These are phyloP conservation scores for Lasioglossum albipes DNA, from an alignment of 1,140 invertebrate genomes.

Conservation along the genomic window DNA sequence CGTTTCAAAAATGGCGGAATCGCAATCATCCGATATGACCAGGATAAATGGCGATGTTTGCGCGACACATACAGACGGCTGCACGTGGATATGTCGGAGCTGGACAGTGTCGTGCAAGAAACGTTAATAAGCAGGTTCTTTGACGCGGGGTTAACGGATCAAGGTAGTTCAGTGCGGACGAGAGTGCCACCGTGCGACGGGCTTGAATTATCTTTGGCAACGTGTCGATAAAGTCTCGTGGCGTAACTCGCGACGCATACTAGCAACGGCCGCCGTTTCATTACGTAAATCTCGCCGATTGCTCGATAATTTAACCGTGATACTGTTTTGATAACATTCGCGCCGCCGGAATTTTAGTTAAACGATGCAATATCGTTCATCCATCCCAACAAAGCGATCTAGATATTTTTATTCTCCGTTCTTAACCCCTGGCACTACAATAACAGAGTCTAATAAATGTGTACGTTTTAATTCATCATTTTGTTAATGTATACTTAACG, in stretches of 20 bases:
- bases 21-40: not conserved
- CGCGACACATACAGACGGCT: not conserved
- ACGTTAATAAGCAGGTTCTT: constrained; percentile 59
- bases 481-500: too few species aligned
- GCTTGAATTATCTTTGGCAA: constrained; percentile 40
- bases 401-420: too few species aligned
- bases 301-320: not conserved
- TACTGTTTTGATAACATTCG: too few species aligned
- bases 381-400: too few species aligned
- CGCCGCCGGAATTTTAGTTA: too few species aligned
- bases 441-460: too few species aligned
- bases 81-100: not conserved
- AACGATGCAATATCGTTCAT: too few species aligned
- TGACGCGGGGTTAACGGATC: constrained; percentile 74
- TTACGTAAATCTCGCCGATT: constrained; percentile 56
- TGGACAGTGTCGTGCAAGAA: constrained; percentile 32
- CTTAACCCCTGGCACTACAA: too few species aligned
- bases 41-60: not conserved
- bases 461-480: too few species aligned
- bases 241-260: constrained; percentile 32
- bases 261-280: constrained; percentile 2
- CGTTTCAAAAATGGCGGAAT: too few species aligned
- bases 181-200: constrained; percentile 25
- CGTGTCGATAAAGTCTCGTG: constrained; percentile 38
- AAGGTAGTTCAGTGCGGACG: constrained; percentile 66